Evolutionary conservation across 2,888 invertebrate genomes (phyloP), one percentile per base, ranked within the genome.

Genomic region (Peribatodes rhomboidaria): DNA sequence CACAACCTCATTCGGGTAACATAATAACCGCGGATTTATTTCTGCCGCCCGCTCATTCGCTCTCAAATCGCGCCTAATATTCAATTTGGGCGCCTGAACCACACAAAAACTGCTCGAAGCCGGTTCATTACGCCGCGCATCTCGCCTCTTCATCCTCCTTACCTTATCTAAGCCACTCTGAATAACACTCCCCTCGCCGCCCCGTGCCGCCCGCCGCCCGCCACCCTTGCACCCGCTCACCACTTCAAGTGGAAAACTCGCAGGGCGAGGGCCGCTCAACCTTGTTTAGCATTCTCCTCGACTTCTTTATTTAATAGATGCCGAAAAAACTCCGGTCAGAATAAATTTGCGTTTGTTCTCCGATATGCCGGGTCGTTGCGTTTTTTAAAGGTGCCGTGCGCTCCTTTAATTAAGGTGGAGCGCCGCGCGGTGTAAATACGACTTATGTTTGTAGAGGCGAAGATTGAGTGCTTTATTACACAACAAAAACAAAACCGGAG

Each of bases 261-360:
- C 84, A 89, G 89, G 88, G 90, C 88, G 90, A 89, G 90, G 89
- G 91, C 89, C 88, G 89, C 91, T 90, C 90, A 88, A 89, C 91
- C 91, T 93, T 92, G 90, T 90, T 93, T 92, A 91, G 90, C 92
- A 92, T 92, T 92, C 92, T 90, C 87, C 88, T 86, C 92, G 88
- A 89, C 88, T 90, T 92, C 91, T 92, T 92, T 92, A 92, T 91
- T 92, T 92, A 92, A 92, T 92, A 90, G 91, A 90, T 91, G 89
- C 90, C 87, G 86, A 88, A 90, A 90, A 87, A 88, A 86, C 86
- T 87, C 87, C 86, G 87, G 87, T 88, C 86, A 83, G 90, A 90
- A 91, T 92, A 91, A 90, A 90, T 91, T 90, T 89, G 84, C 88
- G 88, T 89, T 90, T 88, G 88, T 90, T 87, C 88, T 85, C 79